Evolutionary conservation across 1,140 invertebrate genomes (phyloP), one percentile per base, ranked within the genome.

Genomic region (Temnothorax longispinosus): DNA sequence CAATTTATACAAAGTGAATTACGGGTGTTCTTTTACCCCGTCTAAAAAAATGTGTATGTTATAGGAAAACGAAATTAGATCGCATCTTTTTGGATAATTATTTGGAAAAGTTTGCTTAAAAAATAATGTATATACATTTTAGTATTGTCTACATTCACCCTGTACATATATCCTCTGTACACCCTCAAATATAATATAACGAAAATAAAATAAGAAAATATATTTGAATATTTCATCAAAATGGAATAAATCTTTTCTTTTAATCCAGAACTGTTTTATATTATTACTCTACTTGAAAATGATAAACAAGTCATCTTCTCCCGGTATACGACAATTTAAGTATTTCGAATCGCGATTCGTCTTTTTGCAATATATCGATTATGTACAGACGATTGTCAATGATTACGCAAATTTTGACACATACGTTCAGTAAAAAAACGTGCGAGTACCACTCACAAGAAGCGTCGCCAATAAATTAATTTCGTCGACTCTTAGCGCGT

Each of bases 311-410:
- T 47, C 44, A 38, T 65, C 5, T 47, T 10, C 27, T 44, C 7
- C n/a, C 10, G 50, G 7, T 72, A 44, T 72, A 15, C 54, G 27
- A 13, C 35, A 38, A 27, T 58, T 56, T 54, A 54, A 4, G 3
- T 74, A 11, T 60, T 62, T 6, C 0, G n/a, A 72, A 60, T 82
- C 54, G 69, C 54, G 10, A 47, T 47, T 84, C 54, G 38, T 18
- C 21, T 84, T 60, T 75, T 52, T 64, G 32, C 69, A 4, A 82
- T 80, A 72, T 72, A 82, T 82, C 80, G 80, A 82, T 82, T 74
- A 47, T 7, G 32, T 69, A 18, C 5, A 32, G 7, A 4, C 10
- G 11, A 2, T 84, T 60, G 41, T 50, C 44, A 38, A 80, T 84
- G 27, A 41, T 44, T 13, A 5, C 8, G 10, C 8, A 27, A 69